Base-by-base conservation (phyloP, 1,140 invertebrate species). In the Magallana gigas region DNA sequence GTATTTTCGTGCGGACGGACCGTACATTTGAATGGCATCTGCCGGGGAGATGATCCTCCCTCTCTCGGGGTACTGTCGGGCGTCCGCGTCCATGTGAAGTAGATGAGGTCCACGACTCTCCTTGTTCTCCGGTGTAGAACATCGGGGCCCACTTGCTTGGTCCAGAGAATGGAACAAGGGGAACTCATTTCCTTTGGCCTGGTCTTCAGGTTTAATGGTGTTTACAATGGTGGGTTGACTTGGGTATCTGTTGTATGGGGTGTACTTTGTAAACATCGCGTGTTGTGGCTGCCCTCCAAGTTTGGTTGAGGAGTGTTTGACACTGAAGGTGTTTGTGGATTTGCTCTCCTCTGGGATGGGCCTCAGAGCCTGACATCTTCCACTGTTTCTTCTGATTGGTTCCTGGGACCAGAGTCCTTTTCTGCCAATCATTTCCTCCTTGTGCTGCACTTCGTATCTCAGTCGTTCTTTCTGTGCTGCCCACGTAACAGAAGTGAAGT, bases 401-500 rank as follows among this genome's bases (percentile, higher is more conserved):
- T 85, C n/a, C n/a, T 85, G 18, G 56, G 84, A 85, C 60, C 84
- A 56, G 84, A 68, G 84, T 68, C 68, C 48, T 85, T 85, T 62
- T 8, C 68, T 11, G 8, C 68, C 68, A 36, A 76, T 76, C 11
- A 29, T 76, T 29, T 76, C 81, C 8, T 86, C 76, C 57, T 86
- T 86, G 14, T 80, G 14, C 68, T 76, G 68, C 11, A 29, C 68
- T 36, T 86, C 85, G 1, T 76, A 29, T 80, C 85, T 57, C 8
- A 64, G 68, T 68, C 71, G 84, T 16, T 88, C 59, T 57, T 85
- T 85, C 14, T 83, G 86, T 6, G 85, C 87, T 68, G 82, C 80
- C 87, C 87, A 88, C 16, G 84, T 88, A n/a, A 88, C 64, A 8
- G 87, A 88, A 18, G 87, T 88, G 23, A 88, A 71, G 14, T 88